phyloP scores from a whole-genome alignment of 1,140 invertebrate species.

The Hylaeus volcanicus region DNA sequence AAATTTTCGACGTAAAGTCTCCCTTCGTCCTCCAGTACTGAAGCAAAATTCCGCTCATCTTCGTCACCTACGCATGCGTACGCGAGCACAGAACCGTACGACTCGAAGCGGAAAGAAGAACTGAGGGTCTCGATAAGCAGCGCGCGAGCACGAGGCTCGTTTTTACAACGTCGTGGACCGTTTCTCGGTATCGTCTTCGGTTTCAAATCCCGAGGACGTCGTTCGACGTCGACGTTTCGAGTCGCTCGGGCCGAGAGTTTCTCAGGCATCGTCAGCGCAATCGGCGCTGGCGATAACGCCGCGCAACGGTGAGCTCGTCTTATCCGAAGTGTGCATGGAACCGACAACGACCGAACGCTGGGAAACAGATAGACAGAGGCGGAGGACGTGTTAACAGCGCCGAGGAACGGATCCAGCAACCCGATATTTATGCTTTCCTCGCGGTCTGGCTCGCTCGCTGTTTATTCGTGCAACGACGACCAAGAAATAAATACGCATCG shows the following conservation, averaged over 20 bases:
- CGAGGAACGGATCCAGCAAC: slow-evolving; percentile 27
- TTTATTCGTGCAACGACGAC: not conserved
- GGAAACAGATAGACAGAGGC: not conserved
- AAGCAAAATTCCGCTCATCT: no score
- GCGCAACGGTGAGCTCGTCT: slow-evolving; percentile 9
- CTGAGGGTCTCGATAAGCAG: slow-evolving; percentile 24
- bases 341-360: not conserved
- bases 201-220: slow-evolving; percentile 52
- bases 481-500: not conserved
- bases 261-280: slow-evolving; percentile 67
- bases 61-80: no score
- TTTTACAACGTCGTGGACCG: slow-evolving; percentile 45
- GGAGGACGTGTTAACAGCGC: slow-evolving; percentile 16
- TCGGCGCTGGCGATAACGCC: slow-evolving; percentile 48
- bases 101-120: slow-evolving; percentile 32
- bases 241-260: slow-evolving; percentile 15
- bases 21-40: no score
- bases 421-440: slow-evolving; percentile 25
- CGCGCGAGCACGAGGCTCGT: not conserved
- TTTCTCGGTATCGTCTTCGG: slow-evolving; percentile 57
- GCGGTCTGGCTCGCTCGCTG: not conserved
- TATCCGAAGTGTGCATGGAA: not conserved
- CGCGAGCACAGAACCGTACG: slow-evolving; percentile 14
- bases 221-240: not conserved
- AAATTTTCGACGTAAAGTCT: no score